Conservation (phyloP, 1,140 invertebrate species). For the Philopotamus ludificatus region DNA sequence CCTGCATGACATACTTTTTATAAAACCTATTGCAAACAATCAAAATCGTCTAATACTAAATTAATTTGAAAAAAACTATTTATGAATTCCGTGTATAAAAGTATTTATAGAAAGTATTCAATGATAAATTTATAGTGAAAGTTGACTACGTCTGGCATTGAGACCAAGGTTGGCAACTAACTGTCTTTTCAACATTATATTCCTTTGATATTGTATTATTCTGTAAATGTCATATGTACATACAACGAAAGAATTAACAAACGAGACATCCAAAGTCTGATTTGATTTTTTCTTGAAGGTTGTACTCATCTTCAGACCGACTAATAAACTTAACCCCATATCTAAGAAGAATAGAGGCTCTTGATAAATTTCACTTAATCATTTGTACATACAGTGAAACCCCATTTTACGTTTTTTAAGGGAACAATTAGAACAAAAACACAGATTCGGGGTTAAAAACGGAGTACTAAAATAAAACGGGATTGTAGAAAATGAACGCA, state of each 20-base stretch:
- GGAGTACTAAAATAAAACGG: no score
- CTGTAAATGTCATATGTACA: not conserved
- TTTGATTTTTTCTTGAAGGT: not conserved
- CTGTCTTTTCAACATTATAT: not conserved
- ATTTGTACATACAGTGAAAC: no score
- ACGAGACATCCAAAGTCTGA: not conserved
- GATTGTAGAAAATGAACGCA: no score
- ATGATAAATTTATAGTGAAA: slow-evolving; percentile 3
- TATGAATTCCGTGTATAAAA: no score
- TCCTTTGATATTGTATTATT: not conserved
- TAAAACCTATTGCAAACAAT: no score
- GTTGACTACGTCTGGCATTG: not conserved
- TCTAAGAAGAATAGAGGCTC: not conserved
- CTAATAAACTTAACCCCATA: not conserved
- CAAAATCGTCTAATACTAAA: no score
- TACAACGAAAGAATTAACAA: not conserved
- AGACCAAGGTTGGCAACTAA: not conserved
- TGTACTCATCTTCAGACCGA: not conserved
- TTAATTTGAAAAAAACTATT: no score
- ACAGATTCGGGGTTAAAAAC: no score
- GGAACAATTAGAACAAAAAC: no score
- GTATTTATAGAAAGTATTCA: not conserved
- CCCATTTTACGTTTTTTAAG: no score
- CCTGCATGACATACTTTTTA: no score
- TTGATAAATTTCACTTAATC: no score